These are phyloP conservation scores for Doris montereyensis DNA, from an alignment of 2,888 invertebrate genomes.

Conservation along the genomic window DNA sequence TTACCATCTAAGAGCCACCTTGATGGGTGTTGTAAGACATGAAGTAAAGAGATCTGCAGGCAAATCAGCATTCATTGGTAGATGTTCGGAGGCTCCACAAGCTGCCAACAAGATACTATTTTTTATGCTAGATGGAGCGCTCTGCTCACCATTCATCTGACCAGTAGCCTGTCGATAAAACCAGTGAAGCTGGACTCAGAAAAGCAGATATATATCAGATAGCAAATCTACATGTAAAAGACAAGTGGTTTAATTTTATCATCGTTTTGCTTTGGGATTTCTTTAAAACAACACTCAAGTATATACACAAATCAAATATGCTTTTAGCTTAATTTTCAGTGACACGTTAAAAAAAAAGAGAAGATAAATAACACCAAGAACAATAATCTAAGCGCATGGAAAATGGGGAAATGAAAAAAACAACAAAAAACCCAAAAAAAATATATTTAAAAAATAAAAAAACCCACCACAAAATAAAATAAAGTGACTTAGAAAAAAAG, in stretches of 20 bases:
- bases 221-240: too few relatives aligned
- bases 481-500: neutral
- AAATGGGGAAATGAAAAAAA: too few relatives aligned
- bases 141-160: conserved; percentile 31
- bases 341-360: neutral
- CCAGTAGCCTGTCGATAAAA: conserved; percentile 20
- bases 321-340: too few relatives aligned
- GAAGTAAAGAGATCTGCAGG: conserved; percentile 98
- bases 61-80: conserved; percentile 97
- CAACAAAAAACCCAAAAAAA: neutral
- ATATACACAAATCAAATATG: neutral
- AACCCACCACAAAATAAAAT: neutral
- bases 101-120: conserved; percentile 93
- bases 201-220: too few relatives aligned
- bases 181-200: too few relatives aligned
- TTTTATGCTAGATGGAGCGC: conserved; percentile 39
- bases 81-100: conserved; percentile 91
- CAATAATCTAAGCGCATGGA: too few relatives aligned
- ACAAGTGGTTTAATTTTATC: neutral
- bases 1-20: conserved; percentile 92
- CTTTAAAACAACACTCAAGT: neutral
- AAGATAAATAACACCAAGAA: neutral
- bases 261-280: neutral
- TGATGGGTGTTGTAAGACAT: conserved; percentile 98
- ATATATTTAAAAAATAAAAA: neutral